phyloP scores from a whole-genome alignment of 2,888 invertebrate genomes.

The Aporophyla nigra region DNA sequence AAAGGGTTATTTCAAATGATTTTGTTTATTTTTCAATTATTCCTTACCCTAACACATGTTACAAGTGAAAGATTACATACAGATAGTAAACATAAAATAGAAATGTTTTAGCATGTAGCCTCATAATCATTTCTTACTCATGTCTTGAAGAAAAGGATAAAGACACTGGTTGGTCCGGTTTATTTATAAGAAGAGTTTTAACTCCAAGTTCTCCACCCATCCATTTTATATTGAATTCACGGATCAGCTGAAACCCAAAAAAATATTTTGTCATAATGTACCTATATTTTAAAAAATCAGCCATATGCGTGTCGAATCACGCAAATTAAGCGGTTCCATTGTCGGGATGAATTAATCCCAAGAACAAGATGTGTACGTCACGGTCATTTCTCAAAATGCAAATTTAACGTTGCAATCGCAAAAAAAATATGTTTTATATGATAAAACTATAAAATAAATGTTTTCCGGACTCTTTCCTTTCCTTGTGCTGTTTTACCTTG shows the following conservation, averaged over 20 bases:
- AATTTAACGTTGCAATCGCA: too few species aligned
- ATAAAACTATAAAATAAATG: too few species aligned
- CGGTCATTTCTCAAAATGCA: too few species aligned
- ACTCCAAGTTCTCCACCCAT: constrained; percentile 92
- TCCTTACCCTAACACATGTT: background rate
- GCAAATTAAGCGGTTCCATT: too few species aligned
- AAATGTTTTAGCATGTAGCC: background rate
- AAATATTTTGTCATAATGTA: background rate
- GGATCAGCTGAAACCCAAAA: constrained; percentile 90
- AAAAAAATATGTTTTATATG: too few species aligned
- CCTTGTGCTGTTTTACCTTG: too few species aligned
- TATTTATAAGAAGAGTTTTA: constrained; percentile 94
- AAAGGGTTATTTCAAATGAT: background rate
- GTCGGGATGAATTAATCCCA: too few species aligned
- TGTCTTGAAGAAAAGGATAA: constrained; percentile 74
- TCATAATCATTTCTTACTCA: constrained; percentile 27
- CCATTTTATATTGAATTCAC: constrained; percentile 92
- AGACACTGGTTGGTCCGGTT: constrained; percentile 93
- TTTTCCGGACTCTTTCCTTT: too few species aligned
- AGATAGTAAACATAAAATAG: background rate
- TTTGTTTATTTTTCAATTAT: constrained; percentile 27
- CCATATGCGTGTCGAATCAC: too few species aligned
- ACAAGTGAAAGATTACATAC: background rate
- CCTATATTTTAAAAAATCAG: too few species aligned
- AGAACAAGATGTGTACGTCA: too few species aligned